Evolutionary conservation across 1,140 invertebrate species (phyloP), one percentile per base, ranked within the genome.

Genomic region (Zeugodacus cucurbitae): DNA sequence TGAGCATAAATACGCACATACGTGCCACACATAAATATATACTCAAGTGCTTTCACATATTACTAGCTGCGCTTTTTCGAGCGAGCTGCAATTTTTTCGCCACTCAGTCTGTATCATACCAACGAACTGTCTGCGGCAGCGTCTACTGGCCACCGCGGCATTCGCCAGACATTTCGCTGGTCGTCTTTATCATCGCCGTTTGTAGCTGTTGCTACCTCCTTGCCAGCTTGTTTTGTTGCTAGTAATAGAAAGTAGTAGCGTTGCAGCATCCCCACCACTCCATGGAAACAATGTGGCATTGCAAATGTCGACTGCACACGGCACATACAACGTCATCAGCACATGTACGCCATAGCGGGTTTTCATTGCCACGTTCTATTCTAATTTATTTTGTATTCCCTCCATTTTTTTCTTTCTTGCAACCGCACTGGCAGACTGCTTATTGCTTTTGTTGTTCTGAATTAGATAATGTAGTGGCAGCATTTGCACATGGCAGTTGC

Each of bases 361-460:
- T 67, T 67, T 67, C 64, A 67, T 67, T 67, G 64, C 64, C 64
- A 67, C 64, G 64, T 67, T 67, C 64, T 67, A 67, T 67, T 67
- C 64, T 67, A 67, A 67, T 67, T 67, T 67, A 34, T 67, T 67
- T 67, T 67, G 29, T 67, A 67, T 67, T 67, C 10, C 10, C 3
- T 32, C 29, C 11, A 14, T 67, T 67, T 67, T 74, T 20, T 41
- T 14, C 67, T 34, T 32, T 11, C 7, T 11, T 14, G 17, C n/a
- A n/a, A 22, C 34, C 5, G 17, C 34, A 37, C 29, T 41, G 20
- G 34, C 11, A 4, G 34, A 20, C 34, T 74, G 64, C 64, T 67
- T 29, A 4, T 67, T 14, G 29, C 7, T 74, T 22, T 22, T 26
- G 58, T 74, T 20, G 20, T 10, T 22, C 64, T 10, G 58, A 62